Evolutionary conservation across 1,140 invertebrate genomes (phyloP).

Genomic region (Archegozetes longisetosus): DNA sequence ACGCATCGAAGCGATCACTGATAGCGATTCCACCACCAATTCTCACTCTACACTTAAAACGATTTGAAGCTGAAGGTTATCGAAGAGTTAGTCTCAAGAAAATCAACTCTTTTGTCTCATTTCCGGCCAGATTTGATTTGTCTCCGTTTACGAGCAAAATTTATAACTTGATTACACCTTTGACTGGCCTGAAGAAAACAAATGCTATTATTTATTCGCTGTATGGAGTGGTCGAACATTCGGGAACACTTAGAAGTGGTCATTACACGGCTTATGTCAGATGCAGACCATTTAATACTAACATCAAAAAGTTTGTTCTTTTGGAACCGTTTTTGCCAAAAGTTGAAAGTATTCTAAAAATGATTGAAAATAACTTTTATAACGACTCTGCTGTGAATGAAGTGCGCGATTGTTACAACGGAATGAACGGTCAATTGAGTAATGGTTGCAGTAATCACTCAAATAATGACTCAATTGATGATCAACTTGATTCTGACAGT

Average conservation of each 20-base stretch:
- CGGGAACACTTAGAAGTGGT: slow-evolving; percentile 69
- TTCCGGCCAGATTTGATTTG: slow-evolving; percentile 68
- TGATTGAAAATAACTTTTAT: not conserved
- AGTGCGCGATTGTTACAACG: not conserved
- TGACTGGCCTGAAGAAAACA: slow-evolving; percentile 37
- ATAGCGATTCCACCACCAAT: slow-evolving; percentile 78
- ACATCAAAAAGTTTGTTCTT: slow-evolving; percentile 25
- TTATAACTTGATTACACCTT: slow-evolving; percentile 15
- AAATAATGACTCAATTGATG: not conserved
- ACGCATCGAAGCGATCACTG: slow-evolving; percentile 78
- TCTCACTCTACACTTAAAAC: slow-evolving; percentile 83
- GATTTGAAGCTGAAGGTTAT: slow-evolving; percentile 32
- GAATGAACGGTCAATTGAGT: too few relatives aligned
- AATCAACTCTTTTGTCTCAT: slow-evolving; percentile 67
- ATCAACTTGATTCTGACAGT: not conserved
- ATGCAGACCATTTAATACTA: slow-evolving; percentile 25
- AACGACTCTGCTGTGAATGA: slow-evolving; percentile 8
- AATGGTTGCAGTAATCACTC: not conserved
- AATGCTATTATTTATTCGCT: slow-evolving; percentile 62
- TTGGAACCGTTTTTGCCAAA: slow-evolving; percentile 23
- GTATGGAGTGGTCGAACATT: slow-evolving; percentile 88
- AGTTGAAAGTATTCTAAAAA: slow-evolving; percentile 14
- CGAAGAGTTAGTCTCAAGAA: slow-evolving; percentile 45
- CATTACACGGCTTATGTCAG: slow-evolving; percentile 87
- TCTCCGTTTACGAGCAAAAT: slow-evolving; percentile 63